Evolutionary conservation across 2,888 invertebrate species (phyloP), one percentile per base, ranked within the genome.

Genomic region (Philonicus albiceps): DNA sequence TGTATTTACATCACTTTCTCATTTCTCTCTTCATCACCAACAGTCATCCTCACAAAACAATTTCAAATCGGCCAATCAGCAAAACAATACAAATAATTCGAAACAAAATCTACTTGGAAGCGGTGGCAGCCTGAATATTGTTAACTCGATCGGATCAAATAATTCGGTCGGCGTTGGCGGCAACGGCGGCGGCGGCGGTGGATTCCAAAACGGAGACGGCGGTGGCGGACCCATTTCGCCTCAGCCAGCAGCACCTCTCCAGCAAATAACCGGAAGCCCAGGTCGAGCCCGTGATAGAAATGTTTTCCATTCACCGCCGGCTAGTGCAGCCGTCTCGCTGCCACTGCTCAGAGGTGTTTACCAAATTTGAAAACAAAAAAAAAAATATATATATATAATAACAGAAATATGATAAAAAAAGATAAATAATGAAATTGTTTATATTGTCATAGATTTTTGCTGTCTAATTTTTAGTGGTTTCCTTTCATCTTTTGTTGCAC

Each of bases 261-360:
- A 91, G 88, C 91, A 92, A 89, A 89, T 91, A 87, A 91, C 90
- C 88, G 91, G 92, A 88, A 92, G 92, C 90, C 92, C 92, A 87
- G 92, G 92, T 89, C 90, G 92, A 88, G 92, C 92, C 84, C 90
- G 92, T 88, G 92, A 92, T 90, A 91, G 92, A 87, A 92, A 92
- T 90, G 89, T 92, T 78, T 92, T 92, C 89, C 90, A 92, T 88
- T 90, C 90, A 88, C 90, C 92, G 76, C 90, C 91, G 88, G 89
- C 91, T 88, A 90, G 90, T 88, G 90, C 90, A 88, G 91, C 91
- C 83, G 89, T 90, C 88, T 90, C 92, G 76, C 90, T 92, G 89
- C 91, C 92, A 89, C 89, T 92, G 89, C 90, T 92, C 89, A 91
- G 92, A 92, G 92, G 92, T 92, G 53, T 75, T 85, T 85, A 76